Base-by-base conservation (phyloP, 2,888 invertebrate species). In the Ditylenchus weischeri region DNA sequence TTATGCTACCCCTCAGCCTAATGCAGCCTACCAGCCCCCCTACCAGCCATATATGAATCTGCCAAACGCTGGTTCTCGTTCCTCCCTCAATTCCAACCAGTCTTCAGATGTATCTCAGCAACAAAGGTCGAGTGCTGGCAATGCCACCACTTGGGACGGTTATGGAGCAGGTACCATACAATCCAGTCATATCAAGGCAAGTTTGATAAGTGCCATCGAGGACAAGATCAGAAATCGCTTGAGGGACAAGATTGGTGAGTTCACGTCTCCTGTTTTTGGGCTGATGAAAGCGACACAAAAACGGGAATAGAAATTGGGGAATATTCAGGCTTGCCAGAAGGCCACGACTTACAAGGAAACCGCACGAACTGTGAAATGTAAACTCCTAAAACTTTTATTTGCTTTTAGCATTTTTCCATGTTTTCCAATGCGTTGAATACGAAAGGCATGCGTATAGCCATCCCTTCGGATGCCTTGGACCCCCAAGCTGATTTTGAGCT, bases 161-260 rank as follows among this genome's bases (percentile, higher is more conserved):
- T 18, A 64, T 62, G 58, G 50, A 23, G 67, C 62, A 21, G 90
- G 91, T 23, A 92, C 92, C n/a, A 92, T 93, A 68, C 90, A 93
- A 60, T 92, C 94, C 79, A 93, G 94, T 83, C 93, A 95, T 83
- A 91, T 98, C 72, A 89, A 91, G 82, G 92, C 91, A 36, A 96
- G 95, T 0, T 86, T 98, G 29, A 85, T 94, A 21, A 92, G 93
- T 66, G 96, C 95, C 35, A 91, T 96, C 0, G 92, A 94, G 84
- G 95, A 98, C 83, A 94, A 93, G 85, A 85, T 98, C 74, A 88
- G 90, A 77, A 86, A 92, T 71, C 88, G 91, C 72, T 88, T 96
- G 76, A 89, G 90, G 78, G 95, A 96, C 81, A 90, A 91, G 79
- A 90, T 91, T 71, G 90, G 90, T 78, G 92, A 93, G 70, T 60